phyloP scores from a whole-genome alignment of 2,113 vertebrate genomes.

The Bubo scandiacus region DNA sequence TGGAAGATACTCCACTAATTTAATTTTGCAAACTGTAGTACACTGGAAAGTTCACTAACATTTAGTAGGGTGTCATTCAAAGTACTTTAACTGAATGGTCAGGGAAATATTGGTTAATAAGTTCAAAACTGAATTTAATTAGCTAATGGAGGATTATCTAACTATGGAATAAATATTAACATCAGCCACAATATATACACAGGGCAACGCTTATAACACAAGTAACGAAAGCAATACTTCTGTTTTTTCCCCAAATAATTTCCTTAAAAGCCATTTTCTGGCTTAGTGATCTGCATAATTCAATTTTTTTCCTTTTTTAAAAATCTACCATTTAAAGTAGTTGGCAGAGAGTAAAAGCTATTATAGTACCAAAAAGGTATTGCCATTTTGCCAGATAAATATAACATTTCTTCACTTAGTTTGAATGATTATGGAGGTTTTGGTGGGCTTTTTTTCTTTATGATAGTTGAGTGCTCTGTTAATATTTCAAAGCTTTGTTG shows the following conservation, averaged over 20 bases:
- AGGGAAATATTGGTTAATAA: background rate
- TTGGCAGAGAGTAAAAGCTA: background rate
- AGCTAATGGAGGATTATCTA: background rate
- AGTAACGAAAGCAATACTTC: background rate
- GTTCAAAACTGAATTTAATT: conserved; percentile 20
- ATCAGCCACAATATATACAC: background rate
- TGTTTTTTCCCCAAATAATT: background rate
- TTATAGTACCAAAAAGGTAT: background rate
- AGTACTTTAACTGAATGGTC: background rate
- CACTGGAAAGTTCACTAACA: background rate
- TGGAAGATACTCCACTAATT: background rate
- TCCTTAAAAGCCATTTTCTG: background rate
- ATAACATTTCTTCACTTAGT: background rate
- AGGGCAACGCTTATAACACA: background rate
- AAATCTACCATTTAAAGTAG: background rate
- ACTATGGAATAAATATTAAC: background rate
- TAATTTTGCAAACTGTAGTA: background rate
- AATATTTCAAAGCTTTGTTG: background rate
- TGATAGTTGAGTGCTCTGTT: background rate
- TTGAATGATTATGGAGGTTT: background rate
- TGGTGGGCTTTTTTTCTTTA: background rate
- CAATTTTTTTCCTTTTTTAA: background rate
- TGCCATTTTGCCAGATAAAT: background rate
- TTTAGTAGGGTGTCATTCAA: conserved; percentile 1
- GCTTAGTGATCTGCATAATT: background rate